Evolutionary conservation across 2,888 invertebrate species (phyloP).

Genomic region (Onthophagus sagittarius): DNA sequence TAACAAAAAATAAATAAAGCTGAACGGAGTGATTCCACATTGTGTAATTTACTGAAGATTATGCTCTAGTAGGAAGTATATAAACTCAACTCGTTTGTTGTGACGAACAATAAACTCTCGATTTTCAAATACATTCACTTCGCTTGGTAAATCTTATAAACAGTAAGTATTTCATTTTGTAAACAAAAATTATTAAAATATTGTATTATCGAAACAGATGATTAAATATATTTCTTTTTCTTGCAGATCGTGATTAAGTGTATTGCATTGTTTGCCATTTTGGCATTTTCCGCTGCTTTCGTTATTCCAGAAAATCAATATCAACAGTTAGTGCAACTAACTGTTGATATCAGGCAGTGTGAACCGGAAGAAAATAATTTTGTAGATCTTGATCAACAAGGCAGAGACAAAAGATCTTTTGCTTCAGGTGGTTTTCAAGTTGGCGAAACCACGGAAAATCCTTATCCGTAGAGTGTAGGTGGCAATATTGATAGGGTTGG

Average conservation of each 20-base stretch:
- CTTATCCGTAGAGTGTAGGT: background rate
- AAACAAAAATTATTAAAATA: no score
- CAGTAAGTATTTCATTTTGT: background rate
- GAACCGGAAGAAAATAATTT: background rate
- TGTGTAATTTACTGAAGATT: slow-evolving; percentile 1
- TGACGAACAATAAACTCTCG: background rate
- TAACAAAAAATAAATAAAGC: slow-evolving; percentile 32
- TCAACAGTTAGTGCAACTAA: background rate
- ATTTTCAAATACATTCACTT: background rate
- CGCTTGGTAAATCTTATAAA: background rate
- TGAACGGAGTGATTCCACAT: background rate
- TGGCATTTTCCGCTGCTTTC: slow-evolving; percentile 12
- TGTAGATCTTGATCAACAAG: background rate
- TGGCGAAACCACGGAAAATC: background rate
- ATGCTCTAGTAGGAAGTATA: background rate
- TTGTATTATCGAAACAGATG: background rate
- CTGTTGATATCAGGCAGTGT: no score
- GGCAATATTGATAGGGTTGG: slow-evolving; percentile 9
- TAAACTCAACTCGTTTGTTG: background rate
- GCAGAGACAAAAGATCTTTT: slow-evolving; percentile 6
- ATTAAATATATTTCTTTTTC: background rate
- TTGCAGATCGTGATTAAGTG: slow-evolving; percentile 18
- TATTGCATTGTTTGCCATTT: background rate
- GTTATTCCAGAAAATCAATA: slow-evolving; percentile 2
- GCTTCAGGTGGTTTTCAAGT: slow-evolving; percentile 12